Percentiles rank a stretch among this genome's conserved stretches.
Evolutionary conservation across 2,797 vertebrate genomes (phyloP).

Genomic region (Microhierax caerulescens): DNA sequence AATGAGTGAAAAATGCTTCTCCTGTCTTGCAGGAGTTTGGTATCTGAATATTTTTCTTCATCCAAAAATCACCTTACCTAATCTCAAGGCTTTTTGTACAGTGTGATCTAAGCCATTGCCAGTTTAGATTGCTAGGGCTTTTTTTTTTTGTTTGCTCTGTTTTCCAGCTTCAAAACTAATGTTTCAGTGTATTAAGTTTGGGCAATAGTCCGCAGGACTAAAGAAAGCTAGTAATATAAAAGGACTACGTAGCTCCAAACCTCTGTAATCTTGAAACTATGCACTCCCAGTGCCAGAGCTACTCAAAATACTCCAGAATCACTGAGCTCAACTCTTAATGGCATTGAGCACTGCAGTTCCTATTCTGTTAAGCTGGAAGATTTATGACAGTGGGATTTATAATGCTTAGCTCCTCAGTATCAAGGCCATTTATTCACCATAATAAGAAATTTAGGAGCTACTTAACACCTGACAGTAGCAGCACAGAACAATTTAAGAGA

Average conservation of each 20-base stretch:
- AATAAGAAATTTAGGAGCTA: neutral
- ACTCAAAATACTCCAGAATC: neutral
- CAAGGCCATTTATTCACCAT: neutral
- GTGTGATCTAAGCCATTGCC: neutral
- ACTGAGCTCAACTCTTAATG: neutral
- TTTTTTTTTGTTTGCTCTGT: neutral
- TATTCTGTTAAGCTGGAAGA: neutral
- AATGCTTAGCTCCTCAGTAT: neutral
- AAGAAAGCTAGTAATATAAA: neutral
- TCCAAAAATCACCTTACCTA: neutral
- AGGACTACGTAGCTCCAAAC: neutral
- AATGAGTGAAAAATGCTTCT: neutral
- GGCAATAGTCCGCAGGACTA: neutral
- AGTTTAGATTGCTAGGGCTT: neutral
- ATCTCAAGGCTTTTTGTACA: neutral
- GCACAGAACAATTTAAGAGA: neutral
- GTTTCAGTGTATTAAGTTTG: neutral
- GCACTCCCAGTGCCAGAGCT: neutral
- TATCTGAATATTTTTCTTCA: neutral
- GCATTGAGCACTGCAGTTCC: neutral
- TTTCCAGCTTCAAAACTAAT: neutral
- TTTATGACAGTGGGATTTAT: neutral
- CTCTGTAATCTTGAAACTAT: neutral
- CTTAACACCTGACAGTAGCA: neutral
- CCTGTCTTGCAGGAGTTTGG: neutral